Evolutionary conservation across 2,888 invertebrate genomes (phyloP), one percentile per base, ranked within the genome.

Genomic region (Chrysolina oricalcia): DNA sequence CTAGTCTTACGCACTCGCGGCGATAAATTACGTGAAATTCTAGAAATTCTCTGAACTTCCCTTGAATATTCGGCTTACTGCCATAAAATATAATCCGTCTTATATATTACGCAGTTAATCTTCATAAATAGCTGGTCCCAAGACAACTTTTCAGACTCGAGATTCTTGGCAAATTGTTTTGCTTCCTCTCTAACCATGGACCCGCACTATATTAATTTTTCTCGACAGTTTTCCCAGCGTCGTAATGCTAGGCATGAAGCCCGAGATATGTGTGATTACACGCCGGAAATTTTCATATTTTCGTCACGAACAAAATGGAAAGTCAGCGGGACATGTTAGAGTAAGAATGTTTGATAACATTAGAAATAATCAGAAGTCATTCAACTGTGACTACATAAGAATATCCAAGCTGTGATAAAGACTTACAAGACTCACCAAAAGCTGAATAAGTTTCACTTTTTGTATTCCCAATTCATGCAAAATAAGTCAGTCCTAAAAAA

Each of bases 11-110:
- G 81, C 84, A 83, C 78, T 78, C 72, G 74, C 65, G 73, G 80
- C 77, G 73, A 83, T 84, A 83, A 84, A 84, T 84, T 82, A 78
- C 48, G 75, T 46, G 81, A 81, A 83, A 84, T 84, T 83, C 81
- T 81, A 73, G 82, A 81, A 81, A 81, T 83, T 83, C 83, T 81
- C 76, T 75, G 76, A 82, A 81, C 80, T 81, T 79, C 80, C 79
- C 83, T 81, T 80, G 81, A 73, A 53, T 68, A 68, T 68, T 67
- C 67, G 41, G 53, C 68, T 68, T 35, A 53, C 53, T 68, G 76
- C 79, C 70, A 80, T 82, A 80, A 81, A 82, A 82, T 80, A 82
- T 80, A 73, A 77, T 80, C 76, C 77, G 80, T 78, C 81, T 77
- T 81, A 81, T 80, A 82, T 81, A 81, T 79, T 78, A 78, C 80